phyloP scores from a whole-genome alignment of 2,888 invertebrate genomes.

The Keiferia lycopersicella region DNA sequence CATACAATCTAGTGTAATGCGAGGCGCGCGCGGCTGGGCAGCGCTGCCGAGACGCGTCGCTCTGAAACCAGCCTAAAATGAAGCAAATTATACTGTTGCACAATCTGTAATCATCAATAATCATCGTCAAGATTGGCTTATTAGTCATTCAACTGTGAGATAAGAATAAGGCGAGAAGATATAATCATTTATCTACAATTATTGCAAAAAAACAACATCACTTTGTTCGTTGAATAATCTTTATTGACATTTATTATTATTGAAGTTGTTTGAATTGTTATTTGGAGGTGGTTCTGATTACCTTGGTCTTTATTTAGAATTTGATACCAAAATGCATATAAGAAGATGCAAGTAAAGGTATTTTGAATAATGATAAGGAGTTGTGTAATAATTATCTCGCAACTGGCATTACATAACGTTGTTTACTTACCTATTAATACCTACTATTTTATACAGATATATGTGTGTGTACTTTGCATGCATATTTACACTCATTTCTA shows the following conservation, averaged over 20 bases:
- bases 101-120: conserved; percentile 25
- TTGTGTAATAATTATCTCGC: not conserved
- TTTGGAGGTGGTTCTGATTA: no score
- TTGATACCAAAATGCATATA: no score
- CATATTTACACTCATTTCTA: not conserved
- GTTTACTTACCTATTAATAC: conserved; percentile 2
- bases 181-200: not conserved
- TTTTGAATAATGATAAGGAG: not conserved
- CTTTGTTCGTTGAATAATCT: no score
- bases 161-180: no score
- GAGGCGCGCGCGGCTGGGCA: no score
- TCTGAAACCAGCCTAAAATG: conserved; percentile 7
- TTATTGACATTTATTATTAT: no score
- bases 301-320: no score
- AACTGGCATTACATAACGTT: conserved; percentile 5
- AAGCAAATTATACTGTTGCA: conserved; percentile 28
- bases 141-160: conserved; percentile 28
- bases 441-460: not conserved
- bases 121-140: conserved; percentile 28
- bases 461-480: no score
- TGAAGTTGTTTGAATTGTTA: no score
- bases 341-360: no score
- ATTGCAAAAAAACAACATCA: not conserved
- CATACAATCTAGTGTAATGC: no score
- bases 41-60: no score